Percentiles rank a stretch among this genome's conserved stretches.
Conservation (phyloP, 2,888 invertebrate species). For the Elysia crispata region DNA sequence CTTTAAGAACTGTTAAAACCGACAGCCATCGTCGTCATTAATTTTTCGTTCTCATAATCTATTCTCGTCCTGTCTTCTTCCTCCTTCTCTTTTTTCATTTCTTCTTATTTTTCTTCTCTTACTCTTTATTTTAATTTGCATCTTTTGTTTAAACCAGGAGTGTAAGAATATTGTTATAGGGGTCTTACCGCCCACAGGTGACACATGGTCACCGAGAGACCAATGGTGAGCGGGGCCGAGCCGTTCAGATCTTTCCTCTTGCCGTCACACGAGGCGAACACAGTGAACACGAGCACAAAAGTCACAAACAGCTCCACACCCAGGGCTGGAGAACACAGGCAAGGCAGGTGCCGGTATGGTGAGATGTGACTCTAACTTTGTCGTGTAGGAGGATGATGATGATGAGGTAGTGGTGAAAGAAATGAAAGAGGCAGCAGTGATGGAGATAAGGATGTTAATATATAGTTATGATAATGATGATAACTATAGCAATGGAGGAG, state of each 20-base stretch:
- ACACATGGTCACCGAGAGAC: slow-evolving; percentile 90
- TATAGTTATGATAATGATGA: no score
- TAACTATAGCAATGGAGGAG: no score
- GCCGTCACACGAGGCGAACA: slow-evolving; percentile 89
- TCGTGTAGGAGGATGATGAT: no score
- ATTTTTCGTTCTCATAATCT: no score
- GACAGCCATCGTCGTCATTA: no score
- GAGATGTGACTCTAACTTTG: no score
- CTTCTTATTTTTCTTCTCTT: background rate
- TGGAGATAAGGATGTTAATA: no score
- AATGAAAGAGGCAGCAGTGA: background rate
- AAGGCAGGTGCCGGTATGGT: background rate
- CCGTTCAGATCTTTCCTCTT: slow-evolving; percentile 89
- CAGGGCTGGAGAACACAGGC: slow-evolving; percentile 81
- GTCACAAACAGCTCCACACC: slow-evolving; percentile 91
- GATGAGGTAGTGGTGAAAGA: background rate
- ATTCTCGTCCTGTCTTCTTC: slow-evolving; percentile 12
- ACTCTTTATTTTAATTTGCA: no score
- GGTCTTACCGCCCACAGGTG: slow-evolving; percentile 90
- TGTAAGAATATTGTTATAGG: background rate
- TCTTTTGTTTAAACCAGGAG: no score
- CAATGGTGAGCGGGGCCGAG: slow-evolving; percentile 89
- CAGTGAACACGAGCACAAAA: slow-evolving; percentile 90
- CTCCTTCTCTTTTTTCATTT: no score
- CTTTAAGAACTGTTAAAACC: no score